Conservation (phyloP, 2,113 vertebrate genomes). For the Cygnus atratus region DNA sequence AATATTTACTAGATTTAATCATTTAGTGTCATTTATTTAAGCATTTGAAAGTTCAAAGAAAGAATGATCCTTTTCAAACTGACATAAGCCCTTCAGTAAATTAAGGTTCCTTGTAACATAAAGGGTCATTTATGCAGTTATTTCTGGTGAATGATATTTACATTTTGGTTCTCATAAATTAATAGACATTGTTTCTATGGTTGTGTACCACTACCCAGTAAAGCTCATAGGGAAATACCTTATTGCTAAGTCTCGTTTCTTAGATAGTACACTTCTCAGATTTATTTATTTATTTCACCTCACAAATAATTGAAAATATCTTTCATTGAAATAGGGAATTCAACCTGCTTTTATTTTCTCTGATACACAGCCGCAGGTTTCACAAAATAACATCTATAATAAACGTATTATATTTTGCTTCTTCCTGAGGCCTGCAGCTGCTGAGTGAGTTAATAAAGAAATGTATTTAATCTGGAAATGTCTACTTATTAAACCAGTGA, state of each 20-base stretch:
- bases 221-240: neutral
- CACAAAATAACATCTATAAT: neutral
- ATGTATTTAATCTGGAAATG: neutral
- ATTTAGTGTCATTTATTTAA: neutral
- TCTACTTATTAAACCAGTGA: neutral
- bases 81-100: neutral
- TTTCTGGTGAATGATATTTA: neutral
- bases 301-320: neutral
- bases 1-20: neutral
- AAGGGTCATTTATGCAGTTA: neutral
- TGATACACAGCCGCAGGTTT: fast-evolving
- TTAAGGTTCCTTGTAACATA: neutral
- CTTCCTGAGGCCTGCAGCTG: neutral
- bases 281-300: neutral
- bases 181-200: neutral
- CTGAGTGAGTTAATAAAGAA: neutral
- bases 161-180: neutral
- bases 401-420: neutral
- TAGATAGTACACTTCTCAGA: neutral
- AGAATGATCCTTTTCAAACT: neutral
- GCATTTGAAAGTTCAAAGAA: neutral
- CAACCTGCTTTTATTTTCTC: neutral
- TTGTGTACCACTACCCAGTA: too few relatives aligned
- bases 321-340: neutral
- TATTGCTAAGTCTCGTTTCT: neutral